Conservation (phyloP, 2,888 invertebrate genomes). For the Acrobasis repandana region DNA sequence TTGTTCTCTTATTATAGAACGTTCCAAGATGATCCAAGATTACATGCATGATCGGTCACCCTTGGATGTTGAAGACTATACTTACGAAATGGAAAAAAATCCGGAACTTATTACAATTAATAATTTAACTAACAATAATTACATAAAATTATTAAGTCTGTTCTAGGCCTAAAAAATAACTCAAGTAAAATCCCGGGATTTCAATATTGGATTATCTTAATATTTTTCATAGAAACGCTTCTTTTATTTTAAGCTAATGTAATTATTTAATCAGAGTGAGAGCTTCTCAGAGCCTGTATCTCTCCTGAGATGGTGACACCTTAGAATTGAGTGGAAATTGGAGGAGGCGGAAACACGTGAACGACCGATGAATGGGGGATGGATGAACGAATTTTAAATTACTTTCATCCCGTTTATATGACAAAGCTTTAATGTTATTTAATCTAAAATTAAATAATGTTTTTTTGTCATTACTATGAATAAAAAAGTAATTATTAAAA, state of each 20-base stretch:
- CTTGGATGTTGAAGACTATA: too few species aligned
- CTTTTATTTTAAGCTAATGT: constrained; percentile 15
- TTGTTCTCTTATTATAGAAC: too few species aligned
- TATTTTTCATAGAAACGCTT: constrained; percentile 1
- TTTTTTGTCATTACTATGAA: too few species aligned
- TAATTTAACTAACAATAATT: too few species aligned
- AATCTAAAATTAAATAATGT: not conserved
- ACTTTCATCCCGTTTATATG: constrained; percentile 1
- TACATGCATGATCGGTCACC: too few species aligned
- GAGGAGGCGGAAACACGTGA: constrained; percentile 16
- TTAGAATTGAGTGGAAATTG: constrained; percentile 17
- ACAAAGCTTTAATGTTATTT: not conserved
- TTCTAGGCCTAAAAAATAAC: not conserved
- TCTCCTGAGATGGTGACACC: constrained; percentile 1
- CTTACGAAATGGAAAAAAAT: too few species aligned
- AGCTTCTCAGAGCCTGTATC: constrained; percentile 1
- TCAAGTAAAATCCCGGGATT: not conserved
- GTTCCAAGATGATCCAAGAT: too few species aligned
- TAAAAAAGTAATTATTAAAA: too few species aligned
- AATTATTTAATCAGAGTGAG: constrained; percentile 22
- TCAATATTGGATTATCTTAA: constrained; percentile 1
- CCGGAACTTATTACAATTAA: too few species aligned
- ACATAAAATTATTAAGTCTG: not conserved
- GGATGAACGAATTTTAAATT: constrained; percentile 14
- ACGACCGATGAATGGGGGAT: constrained; percentile 9